Conservation (phyloP, 2,113 vertebrate species). For the Elaphurus davidianus region DNA sequence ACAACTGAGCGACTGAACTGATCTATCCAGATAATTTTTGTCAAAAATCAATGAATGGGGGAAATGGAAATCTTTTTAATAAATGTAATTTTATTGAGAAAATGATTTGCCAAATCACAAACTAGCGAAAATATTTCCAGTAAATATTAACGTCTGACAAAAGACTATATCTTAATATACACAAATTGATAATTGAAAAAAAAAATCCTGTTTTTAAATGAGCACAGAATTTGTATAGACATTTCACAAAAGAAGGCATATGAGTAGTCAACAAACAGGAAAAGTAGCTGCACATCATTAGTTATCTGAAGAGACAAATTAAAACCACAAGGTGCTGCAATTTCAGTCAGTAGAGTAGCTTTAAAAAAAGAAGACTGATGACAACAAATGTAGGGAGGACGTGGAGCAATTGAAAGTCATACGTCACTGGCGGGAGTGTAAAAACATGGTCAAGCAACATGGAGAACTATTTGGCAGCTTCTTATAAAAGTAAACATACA, state of each 20-base stretch:
- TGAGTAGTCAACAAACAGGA: background rate
- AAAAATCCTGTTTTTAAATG: background rate
- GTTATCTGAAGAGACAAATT: slow-evolving; percentile 33
- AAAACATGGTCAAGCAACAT: slow-evolving; percentile 1
- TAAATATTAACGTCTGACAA: background rate
- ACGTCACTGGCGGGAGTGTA: background rate
- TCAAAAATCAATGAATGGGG: background rate
- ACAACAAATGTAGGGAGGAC: background rate
- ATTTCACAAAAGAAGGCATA: background rate
- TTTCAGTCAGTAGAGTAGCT: background rate
- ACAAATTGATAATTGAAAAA: background rate
- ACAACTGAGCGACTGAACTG: background rate
- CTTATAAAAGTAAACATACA: slow-evolving; percentile 43
- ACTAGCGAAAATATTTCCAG: background rate
- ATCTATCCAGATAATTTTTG: background rate
- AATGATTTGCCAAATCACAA: background rate
- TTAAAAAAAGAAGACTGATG: background rate
- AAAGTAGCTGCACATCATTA: background rate
- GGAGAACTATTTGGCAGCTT: slow-evolving; percentile 2
- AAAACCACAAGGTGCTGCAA: background rate
- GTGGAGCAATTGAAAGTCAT: background rate
- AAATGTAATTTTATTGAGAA: background rate
- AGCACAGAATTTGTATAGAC: background rate
- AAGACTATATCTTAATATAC: background rate
- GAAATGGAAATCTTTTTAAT: slow-evolving; percentile 2